Conservation (phyloP, 2,113 vertebrate species). For the Hiodon tergisus region DNA sequence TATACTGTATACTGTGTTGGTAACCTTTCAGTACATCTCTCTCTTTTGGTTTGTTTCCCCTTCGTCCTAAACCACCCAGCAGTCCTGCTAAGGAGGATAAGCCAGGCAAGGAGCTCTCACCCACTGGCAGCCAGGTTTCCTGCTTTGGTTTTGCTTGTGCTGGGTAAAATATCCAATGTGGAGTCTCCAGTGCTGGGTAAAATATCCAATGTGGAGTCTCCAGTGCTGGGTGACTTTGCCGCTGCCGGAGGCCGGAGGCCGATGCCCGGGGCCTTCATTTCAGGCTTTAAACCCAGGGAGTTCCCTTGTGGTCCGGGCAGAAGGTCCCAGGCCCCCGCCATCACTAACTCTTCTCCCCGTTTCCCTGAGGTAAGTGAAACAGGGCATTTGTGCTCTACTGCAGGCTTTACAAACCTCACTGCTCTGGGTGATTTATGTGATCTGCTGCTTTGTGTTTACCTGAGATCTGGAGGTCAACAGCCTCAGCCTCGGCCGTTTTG, state of each 20-base stretch:
- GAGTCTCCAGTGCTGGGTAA: neutral
- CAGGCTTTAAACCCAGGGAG: constrained; percentile 17
- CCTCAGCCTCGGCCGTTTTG: too few species aligned
- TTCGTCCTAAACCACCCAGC: too few species aligned
- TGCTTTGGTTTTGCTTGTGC: too few species aligned
- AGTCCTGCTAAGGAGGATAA: too few species aligned
- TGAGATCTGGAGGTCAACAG: neutral
- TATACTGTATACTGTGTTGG: too few species aligned
- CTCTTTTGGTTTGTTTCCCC: too few species aligned
- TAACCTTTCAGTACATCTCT: too few species aligned
- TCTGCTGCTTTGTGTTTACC: neutral
- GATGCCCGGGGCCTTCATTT: constrained; percentile 15
- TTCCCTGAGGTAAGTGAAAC: neutral
- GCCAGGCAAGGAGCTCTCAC: too few species aligned
- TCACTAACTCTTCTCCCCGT: neutral
- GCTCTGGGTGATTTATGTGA: too few species aligned
- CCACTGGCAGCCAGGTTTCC: too few species aligned
- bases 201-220: constrained; percentile 1
- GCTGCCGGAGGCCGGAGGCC: constrained; percentile 20
- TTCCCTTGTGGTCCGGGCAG: constrained; percentile 13
- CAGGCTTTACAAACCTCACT: neutral
- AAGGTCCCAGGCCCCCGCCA: constrained; percentile 14
- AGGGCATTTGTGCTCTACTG: neutral
- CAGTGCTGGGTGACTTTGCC: constrained; percentile 3
- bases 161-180: too few species aligned